phyloP scores from a whole-genome alignment of 2,113 vertebrate genomes.

The Cettia cetti region DNA sequence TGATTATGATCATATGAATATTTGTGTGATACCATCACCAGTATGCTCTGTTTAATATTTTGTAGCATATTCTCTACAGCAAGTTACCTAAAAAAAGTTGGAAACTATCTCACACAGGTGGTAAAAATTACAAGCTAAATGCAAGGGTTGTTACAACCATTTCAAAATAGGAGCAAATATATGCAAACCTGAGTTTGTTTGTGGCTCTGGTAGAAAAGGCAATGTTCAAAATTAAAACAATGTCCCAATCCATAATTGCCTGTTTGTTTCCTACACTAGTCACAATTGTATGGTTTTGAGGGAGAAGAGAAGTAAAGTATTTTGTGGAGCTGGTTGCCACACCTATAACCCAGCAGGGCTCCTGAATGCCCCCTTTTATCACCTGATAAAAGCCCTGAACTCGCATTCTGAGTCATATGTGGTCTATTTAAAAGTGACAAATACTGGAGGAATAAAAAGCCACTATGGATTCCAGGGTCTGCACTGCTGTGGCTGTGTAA shows the following conservation, averaged over 20 bases:
- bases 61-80: neutral
- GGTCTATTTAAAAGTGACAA: neutral
- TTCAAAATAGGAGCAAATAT: neutral
- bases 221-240: neutral
- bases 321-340: neutral
- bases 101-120: neutral
- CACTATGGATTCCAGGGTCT: neutral
- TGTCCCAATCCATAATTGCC: neutral
- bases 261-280: neutral
- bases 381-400: neutral
- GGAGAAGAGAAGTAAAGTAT: neutral
- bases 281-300: neutral
- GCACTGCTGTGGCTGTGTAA: neutral
- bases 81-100: neutral
- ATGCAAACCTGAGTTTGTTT: neutral
- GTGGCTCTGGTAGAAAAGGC: neutral
- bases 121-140: neutral
- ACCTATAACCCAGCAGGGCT: neutral
- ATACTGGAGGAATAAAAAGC: neutral
- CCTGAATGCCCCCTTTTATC: neutral
- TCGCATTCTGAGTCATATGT: neutral
- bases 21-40: neutral
- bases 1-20: too few species aligned
- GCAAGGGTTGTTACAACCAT: neutral
- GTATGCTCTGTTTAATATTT: neutral